Percentiles rank a stretch among this genome's conserved stretches.
Evolutionary conservation across 2,113 vertebrate genomes (phyloP).

Genomic region (Pelodiscus sinensis): DNA sequence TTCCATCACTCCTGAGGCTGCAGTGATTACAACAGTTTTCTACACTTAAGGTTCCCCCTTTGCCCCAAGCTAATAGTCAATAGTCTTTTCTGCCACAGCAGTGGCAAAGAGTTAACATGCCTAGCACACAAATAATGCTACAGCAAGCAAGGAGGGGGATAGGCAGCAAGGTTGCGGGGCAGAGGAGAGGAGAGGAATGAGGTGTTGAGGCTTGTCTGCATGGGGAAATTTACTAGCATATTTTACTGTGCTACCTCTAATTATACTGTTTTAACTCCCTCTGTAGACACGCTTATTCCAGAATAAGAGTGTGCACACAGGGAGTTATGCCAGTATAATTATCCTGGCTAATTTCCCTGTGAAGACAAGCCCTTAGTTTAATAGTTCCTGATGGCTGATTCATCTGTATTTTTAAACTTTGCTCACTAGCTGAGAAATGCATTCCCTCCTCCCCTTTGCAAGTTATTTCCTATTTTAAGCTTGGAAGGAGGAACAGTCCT

Average conservation of each 20-base stretch:
- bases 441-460: background rate
- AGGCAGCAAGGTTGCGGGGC: background rate
- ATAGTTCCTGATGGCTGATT: background rate
- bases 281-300: background rate
- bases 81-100: background rate
- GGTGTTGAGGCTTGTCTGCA: background rate
- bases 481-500: background rate
- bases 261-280: background rate
- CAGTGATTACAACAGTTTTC: background rate
- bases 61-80: background rate
- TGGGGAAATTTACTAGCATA: background rate
- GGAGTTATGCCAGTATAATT: background rate
- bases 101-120: background rate
- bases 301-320: background rate
- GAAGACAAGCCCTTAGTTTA: background rate
- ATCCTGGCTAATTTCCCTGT: background rate
- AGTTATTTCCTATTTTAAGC: constrained; percentile 18
- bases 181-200: too few relatives aligned
- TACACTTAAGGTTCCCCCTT: background rate
- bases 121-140: background rate
- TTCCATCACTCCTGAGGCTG: background rate
- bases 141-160: background rate
- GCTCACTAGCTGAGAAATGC: background rate
- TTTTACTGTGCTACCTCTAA: background rate
- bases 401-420: background rate